Evolutionary conservation across 2,797 vertebrate genomes (phyloP).

Genomic region (Rachycentron canadum): DNA sequence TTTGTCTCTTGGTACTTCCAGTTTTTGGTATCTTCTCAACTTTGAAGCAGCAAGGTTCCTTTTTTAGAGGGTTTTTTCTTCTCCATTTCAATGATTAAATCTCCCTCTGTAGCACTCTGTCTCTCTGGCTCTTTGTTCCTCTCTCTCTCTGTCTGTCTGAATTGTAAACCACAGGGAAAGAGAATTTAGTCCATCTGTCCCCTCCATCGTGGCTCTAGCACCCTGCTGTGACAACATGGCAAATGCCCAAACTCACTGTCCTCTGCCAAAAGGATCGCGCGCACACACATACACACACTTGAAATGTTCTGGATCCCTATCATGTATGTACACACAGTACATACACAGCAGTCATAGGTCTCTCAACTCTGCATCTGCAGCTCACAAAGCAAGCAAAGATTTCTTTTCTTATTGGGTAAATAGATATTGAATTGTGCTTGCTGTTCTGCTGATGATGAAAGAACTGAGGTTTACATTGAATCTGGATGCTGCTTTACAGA

Average conservation of each 20-base stretch:
- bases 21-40: conserved; percentile 72
- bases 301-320: conserved; percentile 27
- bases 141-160: conserved; percentile 68
- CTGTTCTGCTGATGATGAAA: conserved; percentile 47
- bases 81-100: conserved; percentile 74
- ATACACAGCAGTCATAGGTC: conserved; percentile 27
- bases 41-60: conserved; percentile 64
- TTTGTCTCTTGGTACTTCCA: conserved; percentile 69
- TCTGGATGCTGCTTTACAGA: background rate
- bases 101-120: conserved; percentile 68
- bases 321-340: conserved; percentile 25
- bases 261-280: conserved; percentile 65
- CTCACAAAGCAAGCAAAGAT: conserved; percentile 13
- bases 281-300: conserved; percentile 44
- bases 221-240: conserved; percentile 78
- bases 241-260: conserved; percentile 67
- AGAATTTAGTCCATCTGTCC: conserved; percentile 83
- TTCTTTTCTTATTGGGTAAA: conserved; percentile 17
- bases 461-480: conserved; percentile 20
- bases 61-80: conserved; percentile 71
- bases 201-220: conserved; percentile 68
- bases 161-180: conserved; percentile 75
- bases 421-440: conserved; percentile 34
- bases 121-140: conserved; percentile 68
- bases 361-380: conserved; percentile 23